These are phyloP conservation scores for Aradophagus sp. DNA, from an alignment of 1,140 invertebrate species.

Conservation along the genomic window DNA sequence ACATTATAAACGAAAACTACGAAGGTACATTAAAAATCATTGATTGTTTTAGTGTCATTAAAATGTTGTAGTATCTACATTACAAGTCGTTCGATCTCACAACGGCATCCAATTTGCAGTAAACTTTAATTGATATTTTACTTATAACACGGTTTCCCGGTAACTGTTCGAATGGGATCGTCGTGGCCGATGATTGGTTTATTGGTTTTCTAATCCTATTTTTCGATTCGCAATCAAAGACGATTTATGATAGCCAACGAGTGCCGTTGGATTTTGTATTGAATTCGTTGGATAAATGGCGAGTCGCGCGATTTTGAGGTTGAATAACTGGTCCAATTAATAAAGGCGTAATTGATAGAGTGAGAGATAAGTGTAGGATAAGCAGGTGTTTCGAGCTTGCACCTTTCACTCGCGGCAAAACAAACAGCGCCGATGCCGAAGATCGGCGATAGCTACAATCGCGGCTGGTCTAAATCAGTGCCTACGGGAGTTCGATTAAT, in stretches of 20 bases:
- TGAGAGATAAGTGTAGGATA: constrained; percentile 35
- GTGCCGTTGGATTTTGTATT: constrained; percentile 22
- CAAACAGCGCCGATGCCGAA: constrained; percentile 26
- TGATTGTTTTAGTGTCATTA: too few relatives aligned
- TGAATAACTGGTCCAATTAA: constrained; percentile 50
- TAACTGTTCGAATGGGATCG: constrained; percentile 27
- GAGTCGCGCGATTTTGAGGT: constrained; percentile 14
- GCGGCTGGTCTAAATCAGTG: constrained; percentile 11
- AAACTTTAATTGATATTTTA: constrained; percentile 13
- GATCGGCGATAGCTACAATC: constrained; percentile 23
- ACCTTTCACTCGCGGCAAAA: constrained; percentile 47
- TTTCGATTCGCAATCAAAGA: neutral
- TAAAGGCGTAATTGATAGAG: constrained; percentile 42
- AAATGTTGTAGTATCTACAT: too few relatives aligned
- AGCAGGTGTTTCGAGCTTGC: constrained; percentile 38
- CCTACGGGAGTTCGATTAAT: constrained; percentile 3
- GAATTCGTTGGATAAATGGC: constrained; percentile 28
- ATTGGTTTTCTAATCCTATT: constrained; percentile 33
- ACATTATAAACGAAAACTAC: too few relatives aligned
- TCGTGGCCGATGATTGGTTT: constrained; percentile 16
- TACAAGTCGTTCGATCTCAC: too few relatives aligned
- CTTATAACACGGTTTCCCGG: too few relatives aligned
- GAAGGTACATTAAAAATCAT: too few relatives aligned
- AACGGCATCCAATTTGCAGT: constrained; percentile 1
- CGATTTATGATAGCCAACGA: constrained; percentile 13